Conservation (phyloP, 1,140 invertebrate species). For the Neuroterus valhalla region DNA sequence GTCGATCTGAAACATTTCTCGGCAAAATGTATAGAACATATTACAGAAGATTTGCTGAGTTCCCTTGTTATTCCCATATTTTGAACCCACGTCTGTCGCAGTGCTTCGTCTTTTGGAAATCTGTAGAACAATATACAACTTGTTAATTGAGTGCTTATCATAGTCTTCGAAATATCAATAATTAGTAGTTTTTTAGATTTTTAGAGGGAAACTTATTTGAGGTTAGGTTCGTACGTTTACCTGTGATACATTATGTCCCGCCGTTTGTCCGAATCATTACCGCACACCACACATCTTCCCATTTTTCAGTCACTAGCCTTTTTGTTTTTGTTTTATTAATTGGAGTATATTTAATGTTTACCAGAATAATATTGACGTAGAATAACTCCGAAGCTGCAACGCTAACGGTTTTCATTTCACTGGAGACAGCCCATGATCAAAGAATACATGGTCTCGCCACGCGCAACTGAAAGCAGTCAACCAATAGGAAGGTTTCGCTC, state of each 20-base stretch:
- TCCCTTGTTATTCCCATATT: background rate
- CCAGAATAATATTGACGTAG: too few species aligned
- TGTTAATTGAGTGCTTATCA: too few species aligned
- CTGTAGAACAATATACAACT: background rate
- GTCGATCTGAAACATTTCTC: background rate
- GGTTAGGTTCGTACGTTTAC: constrained; percentile 21
- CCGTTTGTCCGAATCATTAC: background rate
- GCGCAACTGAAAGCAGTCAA: too few species aligned
- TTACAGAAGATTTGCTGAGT: background rate
- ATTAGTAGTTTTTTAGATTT: background rate
- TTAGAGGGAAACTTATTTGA: constrained; percentile 25
- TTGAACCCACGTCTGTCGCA: background rate
- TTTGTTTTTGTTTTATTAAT: background rate
- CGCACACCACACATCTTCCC: background rate
- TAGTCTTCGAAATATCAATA: too few species aligned
- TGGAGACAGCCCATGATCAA: too few species aligned
- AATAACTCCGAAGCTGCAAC: too few species aligned
- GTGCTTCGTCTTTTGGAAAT: background rate
- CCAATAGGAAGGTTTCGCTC: too few species aligned
- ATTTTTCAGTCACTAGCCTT: background rate
- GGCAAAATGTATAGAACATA: constrained; percentile 2
- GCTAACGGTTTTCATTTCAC: constrained; percentile 1
- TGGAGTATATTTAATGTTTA: background rate
- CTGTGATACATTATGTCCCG: background rate
- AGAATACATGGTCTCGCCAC: too few species aligned